Percentiles rank a stretch among this genome's conserved stretches.
These are phyloP conservation scores for Caenorhabditis sp. DNA, from an alignment of 2,888 invertebrate species.

Conservation along the genomic window DNA sequence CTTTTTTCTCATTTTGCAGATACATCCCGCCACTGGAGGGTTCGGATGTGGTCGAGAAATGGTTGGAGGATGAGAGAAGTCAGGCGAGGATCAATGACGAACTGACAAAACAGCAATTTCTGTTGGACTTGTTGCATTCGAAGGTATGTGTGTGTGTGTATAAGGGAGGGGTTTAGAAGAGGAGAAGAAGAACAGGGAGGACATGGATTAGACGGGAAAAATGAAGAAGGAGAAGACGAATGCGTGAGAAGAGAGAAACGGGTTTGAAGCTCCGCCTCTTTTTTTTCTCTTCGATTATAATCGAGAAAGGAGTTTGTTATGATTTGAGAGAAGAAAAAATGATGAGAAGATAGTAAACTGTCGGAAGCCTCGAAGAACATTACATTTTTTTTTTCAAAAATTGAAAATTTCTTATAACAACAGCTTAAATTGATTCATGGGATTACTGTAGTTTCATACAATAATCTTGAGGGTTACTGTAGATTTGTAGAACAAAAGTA, in stretches of 20 bases:
- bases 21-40: constrained; percentile 72
- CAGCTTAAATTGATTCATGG: too few species aligned
- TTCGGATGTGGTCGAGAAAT: constrained; percentile 65
- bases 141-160: constrained; percentile 68
- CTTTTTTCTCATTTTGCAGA: constrained; percentile 62
- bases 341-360: too few species aligned
- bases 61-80: constrained; percentile 71
- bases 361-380: too few species aligned
- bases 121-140: constrained; percentile 77
- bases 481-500: too few species aligned
- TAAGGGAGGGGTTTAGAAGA: constrained; percentile 20
- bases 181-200: constrained; percentile 8
- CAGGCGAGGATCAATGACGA: constrained; percentile 73
- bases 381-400: too few species aligned
- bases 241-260: constrained; percentile 34
- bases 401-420: too few species aligned
- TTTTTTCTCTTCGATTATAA: not conserved
- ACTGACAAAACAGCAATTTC: constrained; percentile 78
- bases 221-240: constrained; percentile 22
- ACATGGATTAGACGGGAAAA: constrained; percentile 31
- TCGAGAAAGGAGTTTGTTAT: constrained; percentile 11
- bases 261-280: constrained; percentile 17
- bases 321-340: not conserved
- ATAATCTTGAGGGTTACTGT: too few species aligned
- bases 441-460: too few species aligned